Percentiles rank a stretch among this genome's conserved stretches.
Evolutionary conservation across 92 coral and sea anemone genomes (phyloP).

Genomic region (Desmophyllum pertusum): DNA sequence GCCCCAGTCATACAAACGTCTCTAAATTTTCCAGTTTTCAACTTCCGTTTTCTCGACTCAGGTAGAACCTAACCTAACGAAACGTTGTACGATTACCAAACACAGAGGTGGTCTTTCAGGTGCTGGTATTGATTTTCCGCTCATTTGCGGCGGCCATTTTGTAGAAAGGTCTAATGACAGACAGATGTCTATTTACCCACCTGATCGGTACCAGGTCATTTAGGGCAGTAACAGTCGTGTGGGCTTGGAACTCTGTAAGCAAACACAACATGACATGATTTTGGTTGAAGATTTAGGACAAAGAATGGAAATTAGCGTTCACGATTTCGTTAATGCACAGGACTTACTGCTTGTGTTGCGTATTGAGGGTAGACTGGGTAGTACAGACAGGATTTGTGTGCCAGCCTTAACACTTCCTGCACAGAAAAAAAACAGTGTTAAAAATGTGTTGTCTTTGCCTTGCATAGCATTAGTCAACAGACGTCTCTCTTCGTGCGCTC

Average conservation of each 20-base stretch:
- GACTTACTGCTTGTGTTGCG: constrained; percentile 58
- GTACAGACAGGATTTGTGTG: constrained; percentile 96
- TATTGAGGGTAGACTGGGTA: constrained; percentile 86
- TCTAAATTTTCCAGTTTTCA: too few species aligned
- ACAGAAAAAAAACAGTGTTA: not conserved
- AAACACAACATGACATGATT: not conserved
- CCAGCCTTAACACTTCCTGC: constrained; percentile 89
- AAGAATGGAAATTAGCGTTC: not conserved
- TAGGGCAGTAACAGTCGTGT: constrained; percentile 87
- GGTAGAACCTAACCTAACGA: too few species aligned
- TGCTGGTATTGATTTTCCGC: too few species aligned
- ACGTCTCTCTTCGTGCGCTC: not conserved
- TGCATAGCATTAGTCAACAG: not conserved
- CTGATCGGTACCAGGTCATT: constrained; percentile 91
- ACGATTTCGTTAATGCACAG: not conserved
- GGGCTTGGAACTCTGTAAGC: constrained; percentile 76
- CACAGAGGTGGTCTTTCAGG: too few species aligned
- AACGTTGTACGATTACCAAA: too few species aligned
- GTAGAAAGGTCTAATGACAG: too few species aligned
- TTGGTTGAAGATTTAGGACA: not conserved
- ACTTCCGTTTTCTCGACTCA: too few species aligned
- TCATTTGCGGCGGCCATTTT: too few species aligned
- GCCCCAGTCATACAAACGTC: too few species aligned
- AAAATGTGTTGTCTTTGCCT: not conserved
- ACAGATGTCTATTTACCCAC: constrained; percentile 72